A percentile compares a stretch with the other conserved stretches of the same genome.
phyloP scores from a whole-genome alignment of 1,140 invertebrate genomes.

The Drosophila triauraria region DNA sequence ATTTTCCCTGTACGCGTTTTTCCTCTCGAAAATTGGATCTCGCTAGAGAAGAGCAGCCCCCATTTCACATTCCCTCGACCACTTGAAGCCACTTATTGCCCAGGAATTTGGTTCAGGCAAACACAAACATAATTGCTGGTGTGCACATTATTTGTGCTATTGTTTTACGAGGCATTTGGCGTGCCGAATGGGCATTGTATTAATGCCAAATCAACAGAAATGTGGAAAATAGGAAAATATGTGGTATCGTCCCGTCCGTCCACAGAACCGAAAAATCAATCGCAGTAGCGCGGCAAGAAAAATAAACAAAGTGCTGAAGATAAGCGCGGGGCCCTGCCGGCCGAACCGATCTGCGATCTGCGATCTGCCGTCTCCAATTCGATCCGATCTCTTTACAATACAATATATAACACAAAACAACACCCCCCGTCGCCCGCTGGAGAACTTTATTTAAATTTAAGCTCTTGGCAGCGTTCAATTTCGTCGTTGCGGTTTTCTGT shows the following conservation, averaged over 20 bases:
- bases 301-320: constrained; percentile 59
- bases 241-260: constrained; percentile 19
- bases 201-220: constrained; percentile 72
- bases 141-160: constrained; percentile 36
- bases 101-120: constrained; percentile 35
- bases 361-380: constrained; percentile 5
- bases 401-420: constrained; percentile 2
- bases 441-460: constrained; percentile 43
- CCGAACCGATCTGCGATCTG: constrained; percentile 6
- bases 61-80: constrained; percentile 11
- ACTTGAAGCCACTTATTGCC: constrained; percentile 46
- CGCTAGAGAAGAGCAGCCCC: constrained; percentile 4
- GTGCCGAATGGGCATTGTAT: constrained; percentile 53
- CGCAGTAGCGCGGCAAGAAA: constrained; percentile 8
- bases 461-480: constrained; percentile 44
- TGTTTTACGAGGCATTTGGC: constrained; percentile 40
- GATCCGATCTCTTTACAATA: constrained; percentile 6
- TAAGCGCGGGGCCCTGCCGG: constrained; percentile 38
- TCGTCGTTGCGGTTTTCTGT: constrained; percentile 51
- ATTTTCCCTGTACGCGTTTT: constrained; percentile 28
- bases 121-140: constrained; percentile 41
- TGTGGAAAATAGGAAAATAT: constrained; percentile 56
- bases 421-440: background rate
- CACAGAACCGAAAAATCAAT: constrained; percentile 15
- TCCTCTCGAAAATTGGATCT: constrained; percentile 20